Evolutionary conservation across 2,888 invertebrate genomes (phyloP).

Genomic region (Tetrapedia diversipes): DNA sequence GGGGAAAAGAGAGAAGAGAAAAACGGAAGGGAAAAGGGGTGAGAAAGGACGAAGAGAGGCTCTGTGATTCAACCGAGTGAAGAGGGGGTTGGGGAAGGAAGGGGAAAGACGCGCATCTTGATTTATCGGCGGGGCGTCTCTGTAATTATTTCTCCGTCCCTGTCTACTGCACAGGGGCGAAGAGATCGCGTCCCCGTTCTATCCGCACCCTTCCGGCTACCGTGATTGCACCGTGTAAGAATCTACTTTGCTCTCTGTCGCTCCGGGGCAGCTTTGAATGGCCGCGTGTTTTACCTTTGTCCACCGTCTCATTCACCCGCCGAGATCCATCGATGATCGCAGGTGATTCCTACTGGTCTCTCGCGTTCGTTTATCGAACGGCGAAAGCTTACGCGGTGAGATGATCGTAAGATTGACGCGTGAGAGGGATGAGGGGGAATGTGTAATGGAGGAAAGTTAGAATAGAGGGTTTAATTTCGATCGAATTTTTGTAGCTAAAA

Average conservation of each 20-base stretch:
- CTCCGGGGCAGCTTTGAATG: slow-evolving; percentile 70
- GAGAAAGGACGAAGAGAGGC: slow-evolving; percentile 9
- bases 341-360: slow-evolving; percentile 19
- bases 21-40: slow-evolving; percentile 10
- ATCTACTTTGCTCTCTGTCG: slow-evolving; percentile 61
- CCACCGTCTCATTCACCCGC: slow-evolving; percentile 60
- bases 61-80: slow-evolving; percentile 41
- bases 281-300: slow-evolving; percentile 65
- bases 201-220: slow-evolving; percentile 78
- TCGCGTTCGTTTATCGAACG: slow-evolving; percentile 13
- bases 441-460: too few relatives aligned
- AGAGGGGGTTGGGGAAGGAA: slow-evolving; percentile 28
- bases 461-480: too few relatives aligned
- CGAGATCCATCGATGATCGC: slow-evolving; percentile 17
- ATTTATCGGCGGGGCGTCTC: slow-evolving; percentile 82
- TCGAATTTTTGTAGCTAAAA: too few relatives aligned
- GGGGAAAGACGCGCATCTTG: slow-evolving; percentile 72
- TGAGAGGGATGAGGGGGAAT: neutral
- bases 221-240: slow-evolving; percentile 71
- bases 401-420: neutral
- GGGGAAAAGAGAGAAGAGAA: slow-evolving; percentile 29
- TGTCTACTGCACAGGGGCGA: slow-evolving; percentile 57
- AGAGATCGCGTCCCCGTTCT: slow-evolving; percentile 48
- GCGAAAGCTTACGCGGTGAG: neutral
- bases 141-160: slow-evolving; percentile 81